Conservation (phyloP, 1,140 invertebrate genomes). For the Fopius arisanus region DNA sequence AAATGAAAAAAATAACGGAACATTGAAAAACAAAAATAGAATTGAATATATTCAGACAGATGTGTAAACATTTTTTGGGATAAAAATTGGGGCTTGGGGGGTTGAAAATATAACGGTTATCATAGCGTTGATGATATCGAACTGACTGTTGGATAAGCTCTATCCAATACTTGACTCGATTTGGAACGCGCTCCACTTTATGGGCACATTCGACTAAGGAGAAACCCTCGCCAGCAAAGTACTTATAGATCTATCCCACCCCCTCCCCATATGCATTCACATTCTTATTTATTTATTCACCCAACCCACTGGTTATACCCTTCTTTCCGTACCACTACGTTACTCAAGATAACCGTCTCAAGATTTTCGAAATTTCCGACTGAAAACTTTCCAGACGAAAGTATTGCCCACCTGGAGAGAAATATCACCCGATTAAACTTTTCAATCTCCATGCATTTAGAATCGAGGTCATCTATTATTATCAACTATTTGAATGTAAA, state of each 20-base stretch:
- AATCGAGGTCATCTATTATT: neutral
- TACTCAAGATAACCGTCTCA: constrained; percentile 9
- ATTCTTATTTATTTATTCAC: constrained; percentile 12
- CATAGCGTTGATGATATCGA: constrained; percentile 16
- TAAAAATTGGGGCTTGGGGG: neutral
- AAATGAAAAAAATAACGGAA: neutral
- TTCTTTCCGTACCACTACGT: neutral
- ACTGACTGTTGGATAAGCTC: constrained; percentile 19
- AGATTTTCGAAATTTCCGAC: constrained; percentile 6
- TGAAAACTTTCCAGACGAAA: constrained; percentile 13
- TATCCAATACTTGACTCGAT: constrained; percentile 32
- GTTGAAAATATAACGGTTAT: constrained; percentile 17
- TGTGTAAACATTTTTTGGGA: neutral
- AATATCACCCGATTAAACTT: constrained; percentile 1
- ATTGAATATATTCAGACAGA: neutral
- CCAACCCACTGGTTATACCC: neutral
- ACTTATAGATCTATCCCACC: neutral
- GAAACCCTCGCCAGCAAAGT: constrained; percentile 2
- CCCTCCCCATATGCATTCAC: neutral
- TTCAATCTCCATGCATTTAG: neutral
- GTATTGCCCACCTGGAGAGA: constrained; percentile 2
- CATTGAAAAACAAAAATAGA: neutral
- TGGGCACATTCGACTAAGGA: constrained; percentile 18
- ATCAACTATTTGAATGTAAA: neutral
- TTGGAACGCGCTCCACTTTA: constrained; percentile 28